Base-by-base conservation (phyloP, 2,888 invertebrate species). In the Caenorhabditis sp. region DNA sequence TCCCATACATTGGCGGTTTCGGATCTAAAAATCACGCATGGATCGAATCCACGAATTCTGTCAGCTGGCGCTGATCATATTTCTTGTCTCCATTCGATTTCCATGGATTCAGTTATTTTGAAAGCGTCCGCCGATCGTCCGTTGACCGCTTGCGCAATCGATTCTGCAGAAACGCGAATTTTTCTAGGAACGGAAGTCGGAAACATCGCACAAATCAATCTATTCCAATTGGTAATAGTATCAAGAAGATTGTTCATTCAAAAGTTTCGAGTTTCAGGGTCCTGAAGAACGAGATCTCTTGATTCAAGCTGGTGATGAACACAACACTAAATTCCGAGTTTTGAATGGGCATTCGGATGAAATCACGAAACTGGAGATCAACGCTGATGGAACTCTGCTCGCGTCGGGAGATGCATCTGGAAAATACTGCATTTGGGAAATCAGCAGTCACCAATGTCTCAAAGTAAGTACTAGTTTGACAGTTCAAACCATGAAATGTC, bases 401-500 rank as follows among this genome's bases (percentile, higher is more conserved):
- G 89, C 90, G 10, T 89, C 89, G 19, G 90, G 89, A 2, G 89
- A 90, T 68, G 70, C 75, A 6, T 58, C 64, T 26, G 90, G 90
- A 56, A 82, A 83, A 49, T 90, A 89, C 59, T 86, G 86, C 63
- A 85, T 90, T 51, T 90, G 90, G 90, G 90, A 90, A 44, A 85
- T 89, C 12, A 66, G 59, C 22, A 90, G 90, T 66, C 85, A 87
- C 59, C 90, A 90, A 69, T 89, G 88, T 47, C 49, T 90, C 26
- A 87, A 85, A 68, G 87, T 88, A 28, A 24, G 73, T 47, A 22
- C 7, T 51, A 28, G n/a, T 22, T 10, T 44, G 14, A 64, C 14
- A 26, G 1, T 26, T 28, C n/a, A 31, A 28, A 56, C 5, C 7
- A 31, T 7, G 5, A 4, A 31, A 31, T 31, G 4, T 31, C 7